These are phyloP conservation scores for Porites australiensis DNA, from an alignment of 64 coral and sea anemone genomes.

Conservation along the genomic window DNA sequence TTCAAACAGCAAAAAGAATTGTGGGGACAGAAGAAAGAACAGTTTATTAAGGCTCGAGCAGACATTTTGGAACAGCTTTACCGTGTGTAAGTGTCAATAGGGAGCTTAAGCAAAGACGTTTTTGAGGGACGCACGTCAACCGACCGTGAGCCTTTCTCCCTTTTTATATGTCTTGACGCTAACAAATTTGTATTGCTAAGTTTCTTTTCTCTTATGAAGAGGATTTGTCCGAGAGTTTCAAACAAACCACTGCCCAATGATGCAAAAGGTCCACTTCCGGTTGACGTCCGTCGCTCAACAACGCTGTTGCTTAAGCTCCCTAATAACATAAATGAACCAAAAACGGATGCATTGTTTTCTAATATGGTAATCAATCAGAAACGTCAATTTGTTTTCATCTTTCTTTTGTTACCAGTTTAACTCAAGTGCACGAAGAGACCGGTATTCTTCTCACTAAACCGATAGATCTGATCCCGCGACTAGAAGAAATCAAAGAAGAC, in stretches of 20 bases:
- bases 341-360: background rate
- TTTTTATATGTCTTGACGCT: too few species aligned
- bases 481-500: slow-evolving; percentile 1
- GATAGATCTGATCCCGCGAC: slow-evolving; percentile 46
- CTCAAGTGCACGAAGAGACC: slow-evolving; percentile 78
- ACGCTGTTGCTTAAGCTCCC: too few species aligned
- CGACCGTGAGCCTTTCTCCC: too few species aligned
- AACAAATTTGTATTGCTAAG: too few species aligned
- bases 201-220: too few species aligned
- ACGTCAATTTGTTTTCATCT: background rate
- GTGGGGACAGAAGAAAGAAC: slow-evolving; percentile 45
- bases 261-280: too few species aligned
- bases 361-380: background rate
- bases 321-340: background rate
- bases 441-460: slow-evolving; percentile 76
- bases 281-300: too few species aligned
- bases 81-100: slow-evolving; percentile 74
- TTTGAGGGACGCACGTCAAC: too few species aligned
- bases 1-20: slow-evolving; percentile 70
- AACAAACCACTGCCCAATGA: too few species aligned
- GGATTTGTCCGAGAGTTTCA: too few species aligned
- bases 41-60: slow-evolving; percentile 53
- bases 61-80: slow-evolving; percentile 46
- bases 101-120: too few species aligned
- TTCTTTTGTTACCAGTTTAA: slow-evolving; percentile 62